phyloP scores from a whole-genome alignment of 2,888 invertebrate species.

The Aspidapion aeneum region DNA sequence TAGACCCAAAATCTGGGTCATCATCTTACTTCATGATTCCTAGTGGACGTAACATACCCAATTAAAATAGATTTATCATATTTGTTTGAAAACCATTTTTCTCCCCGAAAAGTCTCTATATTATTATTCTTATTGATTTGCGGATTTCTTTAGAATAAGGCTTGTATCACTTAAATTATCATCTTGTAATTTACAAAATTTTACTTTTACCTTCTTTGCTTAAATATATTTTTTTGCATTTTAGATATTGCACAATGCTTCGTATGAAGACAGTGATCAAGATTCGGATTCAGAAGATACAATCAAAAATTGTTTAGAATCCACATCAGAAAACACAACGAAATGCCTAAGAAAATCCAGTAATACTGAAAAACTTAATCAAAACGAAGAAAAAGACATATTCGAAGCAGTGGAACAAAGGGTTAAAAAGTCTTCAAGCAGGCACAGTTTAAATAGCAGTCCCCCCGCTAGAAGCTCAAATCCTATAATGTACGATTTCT shows the following conservation, averaged over 20 bases:
- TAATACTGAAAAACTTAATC: not conserved
- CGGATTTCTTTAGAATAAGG: too few species aligned
- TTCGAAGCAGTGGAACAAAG: slow-evolving; percentile 17
- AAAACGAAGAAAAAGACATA: slow-evolving; percentile 10
- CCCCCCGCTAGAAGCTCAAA: slow-evolving; percentile 22
- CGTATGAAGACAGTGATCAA: slow-evolving; percentile 30
- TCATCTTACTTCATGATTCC: too few species aligned
- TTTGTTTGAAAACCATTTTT: too few species aligned
- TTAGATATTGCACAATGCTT: slow-evolving; percentile 39
- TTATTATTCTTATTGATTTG: too few species aligned
- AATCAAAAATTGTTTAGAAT: not conserved
- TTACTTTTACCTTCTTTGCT: too few species aligned
- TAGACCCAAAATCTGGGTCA: too few species aligned
- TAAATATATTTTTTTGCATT: too few species aligned
- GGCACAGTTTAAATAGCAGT: slow-evolving; percentile 11
- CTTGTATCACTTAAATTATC: too few species aligned
- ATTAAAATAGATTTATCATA: too few species aligned
- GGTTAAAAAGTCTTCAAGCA: slow-evolving; percentile 11
- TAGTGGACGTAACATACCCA: too few species aligned
- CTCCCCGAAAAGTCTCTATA: too few species aligned
- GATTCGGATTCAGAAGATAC: slow-evolving; percentile 30
- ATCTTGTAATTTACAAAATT: too few species aligned
- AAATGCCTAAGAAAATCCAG: not conserved
- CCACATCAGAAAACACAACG: not conserved
- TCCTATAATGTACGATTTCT: not conserved